Conservation (phyloP, 2,797 vertebrate genomes). For the Eulemur mongoz region DNA sequence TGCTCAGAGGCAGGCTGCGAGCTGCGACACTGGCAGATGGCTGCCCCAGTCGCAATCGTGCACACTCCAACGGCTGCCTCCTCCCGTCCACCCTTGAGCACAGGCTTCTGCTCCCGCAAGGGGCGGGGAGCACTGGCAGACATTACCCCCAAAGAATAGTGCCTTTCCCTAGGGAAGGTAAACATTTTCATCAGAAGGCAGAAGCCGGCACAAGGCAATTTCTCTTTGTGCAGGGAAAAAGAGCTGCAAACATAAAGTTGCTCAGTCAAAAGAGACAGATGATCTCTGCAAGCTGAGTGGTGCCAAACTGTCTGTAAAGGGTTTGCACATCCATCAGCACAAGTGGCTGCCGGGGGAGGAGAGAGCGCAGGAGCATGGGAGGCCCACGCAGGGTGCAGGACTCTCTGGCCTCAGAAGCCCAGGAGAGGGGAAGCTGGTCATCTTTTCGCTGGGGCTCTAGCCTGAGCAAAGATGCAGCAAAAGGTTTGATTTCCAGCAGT, state of each 20-base stretch:
- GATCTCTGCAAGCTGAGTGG: conserved; percentile 44
- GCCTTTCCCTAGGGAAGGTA: conserved; percentile 65
- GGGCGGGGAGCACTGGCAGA: not conserved
- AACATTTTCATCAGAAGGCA: conserved; percentile 71
- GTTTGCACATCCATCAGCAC: conserved; percentile 66
- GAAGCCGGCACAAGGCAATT: conserved; percentile 49
- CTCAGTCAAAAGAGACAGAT: conserved; percentile 75
- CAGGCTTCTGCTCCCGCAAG: conserved; percentile 29
- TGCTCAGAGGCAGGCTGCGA: conserved; percentile 64
- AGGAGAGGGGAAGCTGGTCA: not conserved
- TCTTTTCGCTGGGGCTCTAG: not conserved
- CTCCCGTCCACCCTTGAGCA: conserved; percentile 50
- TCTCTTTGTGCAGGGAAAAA: conserved; percentile 52
- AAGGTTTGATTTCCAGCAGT: not conserved
- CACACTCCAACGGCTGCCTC: conserved; percentile 46
- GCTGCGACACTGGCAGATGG: conserved; percentile 67
- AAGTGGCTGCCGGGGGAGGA: not conserved
- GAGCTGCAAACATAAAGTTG: conserved; percentile 65
- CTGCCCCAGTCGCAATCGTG: conserved; percentile 55
- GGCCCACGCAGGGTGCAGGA: not conserved
- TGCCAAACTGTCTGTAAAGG: conserved; percentile 59
- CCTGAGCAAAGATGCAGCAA: not conserved
- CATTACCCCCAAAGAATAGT: conserved; percentile 64
- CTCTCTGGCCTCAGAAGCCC: conserved; percentile 11
- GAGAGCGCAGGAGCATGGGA: not conserved